phyloP scores from a whole-genome alignment of 1,140 invertebrate species.

The Eupristina koningsbergeri region DNA sequence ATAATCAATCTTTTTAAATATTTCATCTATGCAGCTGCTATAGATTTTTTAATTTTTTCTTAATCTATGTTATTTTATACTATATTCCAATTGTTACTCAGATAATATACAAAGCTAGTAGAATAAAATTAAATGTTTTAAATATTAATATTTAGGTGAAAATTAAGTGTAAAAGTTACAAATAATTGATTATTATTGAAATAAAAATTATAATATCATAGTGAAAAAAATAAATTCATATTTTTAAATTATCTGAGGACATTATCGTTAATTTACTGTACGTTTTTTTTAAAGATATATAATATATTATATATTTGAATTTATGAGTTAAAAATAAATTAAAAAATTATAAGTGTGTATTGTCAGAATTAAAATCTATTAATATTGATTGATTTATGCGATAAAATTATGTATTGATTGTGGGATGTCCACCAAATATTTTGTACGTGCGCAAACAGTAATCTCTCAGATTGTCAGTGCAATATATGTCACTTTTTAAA shows the following conservation, averaged over 20 bases:
- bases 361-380: conserved; percentile 7
- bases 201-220: neutral
- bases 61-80: neutral
- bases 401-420: neutral
- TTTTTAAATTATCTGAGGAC: neutral
- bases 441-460: neutral
- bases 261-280: conserved; percentile 7
- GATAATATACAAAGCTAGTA: neutral
- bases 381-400: neutral
- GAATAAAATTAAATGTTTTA: neutral
- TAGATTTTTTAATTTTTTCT: neutral
- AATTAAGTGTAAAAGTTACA: neutral
- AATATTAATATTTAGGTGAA: neutral
- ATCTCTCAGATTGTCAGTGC: neutral
- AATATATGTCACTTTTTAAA: neutral
- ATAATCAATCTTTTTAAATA: conserved; percentile 17
- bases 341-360: conserved; percentile 14
- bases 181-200: neutral
- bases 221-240: neutral
- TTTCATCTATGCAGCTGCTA: neutral
- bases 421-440: neutral
- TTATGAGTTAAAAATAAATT: neutral
- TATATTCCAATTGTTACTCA: neutral
- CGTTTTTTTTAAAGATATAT: neutral
- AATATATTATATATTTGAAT: conserved; percentile 14